Evolutionary conservation across 1,140 invertebrate genomes (phyloP).

Genomic region (Procambarus virginalis): DNA sequence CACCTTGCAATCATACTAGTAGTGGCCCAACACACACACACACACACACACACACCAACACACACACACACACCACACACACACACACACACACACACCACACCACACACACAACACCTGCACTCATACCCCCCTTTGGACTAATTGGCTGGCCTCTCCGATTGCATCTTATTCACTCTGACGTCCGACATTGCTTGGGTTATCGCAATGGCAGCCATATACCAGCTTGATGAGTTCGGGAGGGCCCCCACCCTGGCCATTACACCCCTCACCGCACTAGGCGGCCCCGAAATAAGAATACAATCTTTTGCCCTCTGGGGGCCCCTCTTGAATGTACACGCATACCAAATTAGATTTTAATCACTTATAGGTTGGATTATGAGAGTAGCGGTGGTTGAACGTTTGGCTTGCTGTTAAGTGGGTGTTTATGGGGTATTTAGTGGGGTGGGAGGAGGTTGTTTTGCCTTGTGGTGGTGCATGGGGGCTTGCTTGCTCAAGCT

Average conservation of each 20-base stretch:
- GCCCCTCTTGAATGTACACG: not conserved
- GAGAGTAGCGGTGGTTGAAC: not conserved
- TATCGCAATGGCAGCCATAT: not conserved
- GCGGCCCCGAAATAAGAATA: not conserved
- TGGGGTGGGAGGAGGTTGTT: not conserved
- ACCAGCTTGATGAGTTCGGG: not conserved
- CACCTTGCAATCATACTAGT: too few species aligned
- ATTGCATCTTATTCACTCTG: not conserved
- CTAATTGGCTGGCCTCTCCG: not conserved
- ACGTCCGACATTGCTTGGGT: not conserved
- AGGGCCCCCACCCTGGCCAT: not conserved
- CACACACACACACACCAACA: not conserved
- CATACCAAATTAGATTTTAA: not conserved
- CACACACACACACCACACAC: conserved; percentile 9
- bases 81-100: conserved; percentile 21
- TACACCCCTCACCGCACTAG: not conserved
- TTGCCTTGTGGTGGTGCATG: too few species aligned
- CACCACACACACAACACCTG: conserved; percentile 11
- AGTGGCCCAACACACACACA: too few species aligned
- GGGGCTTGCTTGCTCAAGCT: too few species aligned
- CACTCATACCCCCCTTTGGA: not conserved
- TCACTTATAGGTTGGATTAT: not conserved
- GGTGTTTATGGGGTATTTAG: not conserved
- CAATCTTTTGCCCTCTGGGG: not conserved
- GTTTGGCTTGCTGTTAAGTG: not conserved